Percentiles rank a stretch among this genome's conserved stretches.
Evolutionary conservation across 2,113 vertebrate species (phyloP).

Genomic region (Stictonetta naevosa): DNA sequence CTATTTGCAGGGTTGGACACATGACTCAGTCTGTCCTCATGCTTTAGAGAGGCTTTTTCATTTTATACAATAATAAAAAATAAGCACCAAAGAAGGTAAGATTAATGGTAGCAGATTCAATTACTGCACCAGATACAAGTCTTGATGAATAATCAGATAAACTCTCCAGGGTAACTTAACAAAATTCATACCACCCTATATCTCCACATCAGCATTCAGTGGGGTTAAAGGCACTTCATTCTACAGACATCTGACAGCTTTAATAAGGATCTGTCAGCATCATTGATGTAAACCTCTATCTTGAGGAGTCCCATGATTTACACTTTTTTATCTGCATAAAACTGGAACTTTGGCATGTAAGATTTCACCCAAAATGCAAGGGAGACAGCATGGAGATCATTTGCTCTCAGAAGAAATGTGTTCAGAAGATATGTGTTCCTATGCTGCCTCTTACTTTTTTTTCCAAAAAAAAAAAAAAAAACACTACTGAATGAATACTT

Average conservation of each 20-base stretch:
- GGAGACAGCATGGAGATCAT: background rate
- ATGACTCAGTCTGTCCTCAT: background rate
- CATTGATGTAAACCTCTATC: background rate
- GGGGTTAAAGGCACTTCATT: constrained; percentile 48
- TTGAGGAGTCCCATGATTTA: constrained; percentile 17
- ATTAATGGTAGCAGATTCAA: constrained; percentile 51
- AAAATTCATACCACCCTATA: constrained; percentile 38
- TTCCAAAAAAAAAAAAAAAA: background rate
- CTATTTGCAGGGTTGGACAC: constrained; percentile 9
- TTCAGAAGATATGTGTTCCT: background rate
- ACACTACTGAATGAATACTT: background rate
- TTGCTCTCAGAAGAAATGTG: background rate
- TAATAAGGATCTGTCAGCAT: constrained; percentile 40
- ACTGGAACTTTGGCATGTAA: background rate
- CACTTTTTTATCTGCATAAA: background rate
- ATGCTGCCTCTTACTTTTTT: background rate
- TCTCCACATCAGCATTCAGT: constrained; percentile 33
- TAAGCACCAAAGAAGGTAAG: background rate
- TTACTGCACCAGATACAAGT: constrained; percentile 26
- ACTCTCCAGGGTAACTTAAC: constrained; percentile 30
- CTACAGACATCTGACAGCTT: background rate
- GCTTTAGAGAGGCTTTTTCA: background rate
- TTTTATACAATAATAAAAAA: constrained; percentile 45
- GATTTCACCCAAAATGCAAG: background rate
- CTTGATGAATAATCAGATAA: constrained; percentile 54